Base-by-base conservation (phyloP, 2,797 vertebrate genomes). In the Aldrovandia affinis region DNA sequence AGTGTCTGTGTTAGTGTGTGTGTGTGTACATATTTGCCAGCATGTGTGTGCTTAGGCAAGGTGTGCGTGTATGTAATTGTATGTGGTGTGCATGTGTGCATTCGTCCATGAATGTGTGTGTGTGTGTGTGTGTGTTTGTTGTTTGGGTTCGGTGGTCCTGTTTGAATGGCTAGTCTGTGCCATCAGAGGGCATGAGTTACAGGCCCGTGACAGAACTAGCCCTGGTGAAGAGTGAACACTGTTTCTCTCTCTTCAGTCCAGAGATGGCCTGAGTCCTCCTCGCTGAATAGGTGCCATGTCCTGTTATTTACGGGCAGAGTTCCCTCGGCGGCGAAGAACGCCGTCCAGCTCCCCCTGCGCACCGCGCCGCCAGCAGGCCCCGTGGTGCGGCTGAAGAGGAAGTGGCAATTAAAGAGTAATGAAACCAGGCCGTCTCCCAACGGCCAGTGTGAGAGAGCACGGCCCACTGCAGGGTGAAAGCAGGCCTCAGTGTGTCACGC, bases 401-500 rank as follows among this genome's bases (percentile, higher is more conserved):
- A 44, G 18, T 6, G 36, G 73, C 42, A 47, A 42, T 77, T 77
- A 77, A 77, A 77, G 36, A 47, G 42, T 22, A 44, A 42, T 42
- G 30, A 42, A 39, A 75, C 39, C 70, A 75, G 30, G 14, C 30
- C 14, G 22, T 77, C 7, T 42, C 36, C 73, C 73, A n/a, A 9
- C 20, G 73, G 10, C 12, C 36, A 77, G 3, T 9, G 36, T 4
- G 18, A 12, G 44, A 44, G 4, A 77, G 44, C n/a, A 7, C 2
- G 2, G 73, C 10, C 36, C 57, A 7, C 57, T 22, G 5, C 25
- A 4, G 36, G 39, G 22, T 77, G 36, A 47, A 44, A 77, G 65
- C 63, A 65, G 63, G n/a, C n/a, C 63, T 65, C 63, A 65, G 63
- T 33, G 63, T 65, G 63, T 30, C n/a, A 33, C 28, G n/a, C 63